These are phyloP conservation scores for Drosophila paulistorum DNA, from an alignment of 1,140 invertebrate species.

Conservation along the genomic window DNA sequence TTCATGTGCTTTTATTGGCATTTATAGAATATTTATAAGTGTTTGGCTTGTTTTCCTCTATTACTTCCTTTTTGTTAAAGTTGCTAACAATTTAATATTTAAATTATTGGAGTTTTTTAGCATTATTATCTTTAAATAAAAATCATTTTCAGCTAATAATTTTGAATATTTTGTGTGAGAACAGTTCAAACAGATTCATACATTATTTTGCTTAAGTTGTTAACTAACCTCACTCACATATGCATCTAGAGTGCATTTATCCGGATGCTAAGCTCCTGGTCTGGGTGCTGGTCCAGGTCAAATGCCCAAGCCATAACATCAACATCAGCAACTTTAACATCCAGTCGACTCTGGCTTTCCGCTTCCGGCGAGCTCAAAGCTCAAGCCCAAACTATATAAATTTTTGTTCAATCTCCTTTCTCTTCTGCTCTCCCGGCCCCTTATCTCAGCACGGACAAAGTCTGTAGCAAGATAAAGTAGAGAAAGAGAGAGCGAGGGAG, in stretches of 20 bases:
- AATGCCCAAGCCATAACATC: conserved; percentile 43
- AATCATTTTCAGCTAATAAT: no score
- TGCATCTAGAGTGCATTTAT: not conserved
- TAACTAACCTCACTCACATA: not conserved
- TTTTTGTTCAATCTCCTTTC: conserved; percentile 45
- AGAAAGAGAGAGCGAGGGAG: no score
- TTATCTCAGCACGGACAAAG: not conserved
- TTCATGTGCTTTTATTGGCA: conserved; percentile 59
- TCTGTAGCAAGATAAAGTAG: conserved; percentile 15
- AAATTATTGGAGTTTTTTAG: no score
- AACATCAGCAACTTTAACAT: conserved; percentile 23
- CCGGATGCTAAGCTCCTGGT: conserved; percentile 8
- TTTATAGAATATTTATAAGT: conserved; percentile 70
- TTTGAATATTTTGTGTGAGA: no score
- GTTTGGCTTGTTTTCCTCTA: conserved; percentile 7
- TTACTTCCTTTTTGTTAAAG: conserved; percentile 12
- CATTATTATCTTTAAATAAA: no score
- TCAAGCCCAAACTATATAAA: conserved; percentile 50
- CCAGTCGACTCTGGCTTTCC: conserved; percentile 22
- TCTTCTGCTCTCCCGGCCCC: not conserved
- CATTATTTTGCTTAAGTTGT: not conserved
- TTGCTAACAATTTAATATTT: conserved; percentile 20
- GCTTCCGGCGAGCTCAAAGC: conserved; percentile 44
- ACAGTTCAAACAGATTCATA: no score
- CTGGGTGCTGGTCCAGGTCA: conserved; percentile 33